Percentiles rank a stretch among this genome's conserved stretches.
These are phyloP conservation scores for Sphaeridia pumilis DNA, from an alignment of 2,888 invertebrate genomes.

Conservation along the genomic window DNA sequence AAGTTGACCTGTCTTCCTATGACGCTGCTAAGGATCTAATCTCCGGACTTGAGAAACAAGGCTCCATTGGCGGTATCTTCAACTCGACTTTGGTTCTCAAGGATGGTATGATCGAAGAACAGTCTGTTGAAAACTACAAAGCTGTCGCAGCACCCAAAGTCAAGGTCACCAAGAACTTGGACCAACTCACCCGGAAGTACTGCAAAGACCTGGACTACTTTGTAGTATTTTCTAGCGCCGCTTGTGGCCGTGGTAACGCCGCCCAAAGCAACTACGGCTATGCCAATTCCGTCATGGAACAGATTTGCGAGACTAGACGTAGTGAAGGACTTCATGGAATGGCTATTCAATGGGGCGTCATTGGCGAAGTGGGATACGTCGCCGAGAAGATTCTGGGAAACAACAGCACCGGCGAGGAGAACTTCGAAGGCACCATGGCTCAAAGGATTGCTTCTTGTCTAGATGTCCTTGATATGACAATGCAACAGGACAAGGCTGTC, in stretches of 20 bases:
- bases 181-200: slow-evolving; percentile 50
- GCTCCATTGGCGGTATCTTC: slow-evolving; percentile 75
- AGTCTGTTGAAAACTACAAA: slow-evolving; percentile 55
- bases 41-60: slow-evolving; percentile 48
- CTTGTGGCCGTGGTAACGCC: slow-evolving; percentile 80
- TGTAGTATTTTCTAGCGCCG: slow-evolving; percentile 82
- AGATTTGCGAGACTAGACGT: slow-evolving; percentile 64
- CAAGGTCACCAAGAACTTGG: slow-evolving; percentile 63
- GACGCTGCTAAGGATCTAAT: slow-evolving; percentile 5
- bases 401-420: slow-evolving; percentile 46
- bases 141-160: slow-evolving; percentile 67
- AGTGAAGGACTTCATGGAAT: slow-evolving; percentile 60
- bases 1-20: slow-evolving; percentile 7
- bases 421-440: slow-evolving; percentile 64
- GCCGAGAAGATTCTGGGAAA: slow-evolving; percentile 51
- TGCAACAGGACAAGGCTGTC: slow-evolving; percentile 56
- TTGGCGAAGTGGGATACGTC: slow-evolving; percentile 76
- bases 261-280: slow-evolving; percentile 86
- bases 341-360: slow-evolving; percentile 86
- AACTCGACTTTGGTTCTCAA: slow-evolving; percentile 61
- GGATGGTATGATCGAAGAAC: slow-evolving; percentile 45
- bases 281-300: slow-evolving; percentile 81
- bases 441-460: slow-evolving; percentile 76
- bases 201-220: slow-evolving; percentile 55
- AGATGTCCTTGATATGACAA: slow-evolving; percentile 51